Percentiles rank a stretch among this genome's conserved stretches.
Conservation (phyloP, 2,888 invertebrate species). For the Ochropacha duplaris region DNA sequence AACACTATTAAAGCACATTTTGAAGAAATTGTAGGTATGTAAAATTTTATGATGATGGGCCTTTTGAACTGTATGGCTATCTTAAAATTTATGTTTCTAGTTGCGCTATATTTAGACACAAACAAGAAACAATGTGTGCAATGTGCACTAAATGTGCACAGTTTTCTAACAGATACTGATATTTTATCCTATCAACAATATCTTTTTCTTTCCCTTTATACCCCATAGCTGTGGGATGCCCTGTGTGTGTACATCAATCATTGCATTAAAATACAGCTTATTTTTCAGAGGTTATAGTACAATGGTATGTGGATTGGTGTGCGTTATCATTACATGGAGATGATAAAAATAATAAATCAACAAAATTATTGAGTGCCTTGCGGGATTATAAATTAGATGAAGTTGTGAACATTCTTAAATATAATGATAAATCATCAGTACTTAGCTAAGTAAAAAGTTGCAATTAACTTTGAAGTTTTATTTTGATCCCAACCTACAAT, state of each 20-base stretch:
- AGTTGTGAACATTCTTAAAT: slow-evolving; percentile 44
- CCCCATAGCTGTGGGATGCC: too few relatives aligned
- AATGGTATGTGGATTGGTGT: slow-evolving; percentile 68
- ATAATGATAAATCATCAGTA: slow-evolving; percentile 26
- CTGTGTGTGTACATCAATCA: too few relatives aligned
- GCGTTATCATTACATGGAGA: slow-evolving; percentile 46
- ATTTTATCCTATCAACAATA: too few relatives aligned
- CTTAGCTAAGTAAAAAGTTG: slow-evolving; percentile 10
- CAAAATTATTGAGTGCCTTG: slow-evolving; percentile 45
- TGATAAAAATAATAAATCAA: slow-evolving; percentile 38
- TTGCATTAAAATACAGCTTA: slow-evolving; percentile 1
- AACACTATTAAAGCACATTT: slow-evolving; percentile 46
- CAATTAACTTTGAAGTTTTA: neutral
- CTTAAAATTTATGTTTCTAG: too few relatives aligned
- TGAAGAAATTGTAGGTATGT: slow-evolving; percentile 60
- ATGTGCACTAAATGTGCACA: too few relatives aligned
- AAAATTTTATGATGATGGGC: too few relatives aligned
- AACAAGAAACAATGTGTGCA: too few relatives aligned
- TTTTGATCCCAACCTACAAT: neutral
- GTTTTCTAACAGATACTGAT: too few relatives aligned
- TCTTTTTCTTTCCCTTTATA: too few relatives aligned
- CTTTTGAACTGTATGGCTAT: too few relatives aligned
- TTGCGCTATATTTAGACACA: too few relatives aligned
- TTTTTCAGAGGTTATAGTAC: slow-evolving; percentile 58
- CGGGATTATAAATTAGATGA: slow-evolving; percentile 45